Evolutionary conservation across 2,797 vertebrate species (phyloP).

Genomic region (Mus spretus): DNA sequence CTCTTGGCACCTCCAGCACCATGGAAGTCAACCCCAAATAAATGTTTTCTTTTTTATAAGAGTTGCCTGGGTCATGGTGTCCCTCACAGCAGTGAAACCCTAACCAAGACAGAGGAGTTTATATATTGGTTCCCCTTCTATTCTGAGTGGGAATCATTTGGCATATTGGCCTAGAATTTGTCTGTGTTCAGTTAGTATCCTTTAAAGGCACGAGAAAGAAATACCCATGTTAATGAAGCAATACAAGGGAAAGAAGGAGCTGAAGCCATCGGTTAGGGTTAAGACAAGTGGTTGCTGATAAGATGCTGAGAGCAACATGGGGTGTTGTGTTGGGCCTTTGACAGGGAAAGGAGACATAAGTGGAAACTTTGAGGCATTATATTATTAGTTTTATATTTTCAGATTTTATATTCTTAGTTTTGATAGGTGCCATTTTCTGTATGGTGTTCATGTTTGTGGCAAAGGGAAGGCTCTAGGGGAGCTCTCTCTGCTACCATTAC

Average conservation of each 20-base stretch:
- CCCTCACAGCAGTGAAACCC: too few species aligned
- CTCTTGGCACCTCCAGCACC: neutral
- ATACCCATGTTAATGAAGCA: neutral
- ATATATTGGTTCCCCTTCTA: neutral
- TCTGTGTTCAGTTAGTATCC: neutral
- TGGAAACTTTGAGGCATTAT: neutral
- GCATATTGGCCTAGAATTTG: neutral
- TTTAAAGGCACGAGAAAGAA: slow-evolving; percentile 20
- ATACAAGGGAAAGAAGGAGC: neutral
- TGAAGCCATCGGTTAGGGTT: neutral
- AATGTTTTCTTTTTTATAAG: too few species aligned
- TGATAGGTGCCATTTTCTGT: neutral
- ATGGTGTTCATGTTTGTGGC: neutral
- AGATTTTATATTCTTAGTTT: neutral
- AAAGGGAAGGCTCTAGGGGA: neutral
- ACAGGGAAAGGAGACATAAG: neutral
- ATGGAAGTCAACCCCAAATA: too few species aligned
- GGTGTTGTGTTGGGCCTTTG: neutral
- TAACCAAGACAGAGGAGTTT: neutral
- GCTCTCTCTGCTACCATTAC: neutral
- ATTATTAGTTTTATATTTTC: too few species aligned
- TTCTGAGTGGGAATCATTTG: neutral
- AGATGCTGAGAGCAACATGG: neutral
- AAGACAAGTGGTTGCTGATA: neutral
- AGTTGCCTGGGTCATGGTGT: too few species aligned